Base-by-base conservation (phyloP, 2,113 vertebrate genomes). In the Hemichromis elongatus region DNA sequence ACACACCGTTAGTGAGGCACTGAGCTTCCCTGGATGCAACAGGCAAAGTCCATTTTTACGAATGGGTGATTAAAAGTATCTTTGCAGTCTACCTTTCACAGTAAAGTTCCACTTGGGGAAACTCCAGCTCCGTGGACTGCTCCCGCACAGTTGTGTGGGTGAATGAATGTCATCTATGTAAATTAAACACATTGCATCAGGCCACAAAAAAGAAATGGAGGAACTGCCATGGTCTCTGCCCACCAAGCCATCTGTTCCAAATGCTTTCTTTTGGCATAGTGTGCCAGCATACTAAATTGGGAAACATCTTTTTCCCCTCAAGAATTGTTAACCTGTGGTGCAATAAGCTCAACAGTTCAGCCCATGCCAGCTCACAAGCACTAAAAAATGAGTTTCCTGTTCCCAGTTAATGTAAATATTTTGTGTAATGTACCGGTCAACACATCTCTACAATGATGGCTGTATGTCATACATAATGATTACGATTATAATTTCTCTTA, bases 231-330 rank as follows among this genome's bases (percentile, higher is more conserved):
- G 8, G 55, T 70, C 79, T 83, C 86, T 57, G 26, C 53, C 79
- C 87, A 83, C 86, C 75, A 66, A 80, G 84, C 89, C 90, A 93
- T 93, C 91, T 90, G 88, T 78, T 91, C 59, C n/a, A 86, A 84
- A 45, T 35, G 12, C 57, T 75, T 89, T 52, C 56, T 77, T 77
- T 79, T 61, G 80, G 86, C 28, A 83, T 14, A 59, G 57, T 24
- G 28, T 86, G 57, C 75, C 21, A 55, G 47, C 55, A 73, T 85
- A 77, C 83, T 90, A 75, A 86, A 81, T 79, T 21, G 3, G 42
- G 6, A 86, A 50, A 73, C 78, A 79, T 61, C 54, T 21, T 52
- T 26, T 33, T 18, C 21, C 14, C 59, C n/a, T 18, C 18, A 35
- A 77, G 75, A 77, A 42, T 40, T 73, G 79, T 82, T 86, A 73